Conservation (phyloP, 2,888 invertebrate genomes). For the Anthophora plumipes region DNA sequence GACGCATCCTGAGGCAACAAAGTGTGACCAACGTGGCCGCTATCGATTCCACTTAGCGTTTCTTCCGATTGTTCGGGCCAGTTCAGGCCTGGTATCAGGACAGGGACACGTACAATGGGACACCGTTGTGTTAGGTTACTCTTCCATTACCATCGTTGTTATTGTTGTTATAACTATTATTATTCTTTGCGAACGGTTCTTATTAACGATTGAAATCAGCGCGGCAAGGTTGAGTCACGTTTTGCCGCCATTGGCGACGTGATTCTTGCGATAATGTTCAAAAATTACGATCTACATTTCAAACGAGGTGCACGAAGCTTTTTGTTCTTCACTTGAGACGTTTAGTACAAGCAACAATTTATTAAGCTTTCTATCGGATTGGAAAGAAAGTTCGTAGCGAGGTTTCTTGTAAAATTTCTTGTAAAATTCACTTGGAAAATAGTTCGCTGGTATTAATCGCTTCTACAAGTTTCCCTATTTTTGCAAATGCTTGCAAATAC, state of each 20-base stretch:
- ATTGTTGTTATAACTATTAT: conserved; percentile 62
- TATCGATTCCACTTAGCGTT: conserved; percentile 65
- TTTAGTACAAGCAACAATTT: too few relatives aligned
- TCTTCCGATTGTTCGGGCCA: conserved; percentile 75
- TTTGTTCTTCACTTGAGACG: too few relatives aligned
- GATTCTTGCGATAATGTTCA: not conserved
- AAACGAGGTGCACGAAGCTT: too few relatives aligned
- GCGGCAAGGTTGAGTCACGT: conserved; percentile 56
- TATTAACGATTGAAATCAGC: conserved; percentile 71
- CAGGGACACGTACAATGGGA: conserved; percentile 59
- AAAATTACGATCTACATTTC: too few relatives aligned
- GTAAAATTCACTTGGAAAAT: too few relatives aligned
- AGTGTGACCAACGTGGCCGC: conserved; percentile 62
- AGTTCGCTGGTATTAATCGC: too few relatives aligned
- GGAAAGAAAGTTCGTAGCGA: too few relatives aligned
- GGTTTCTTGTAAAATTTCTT: too few relatives aligned
- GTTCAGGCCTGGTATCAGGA: conserved; percentile 74
- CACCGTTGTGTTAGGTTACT: conserved; percentile 62
- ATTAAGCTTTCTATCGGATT: too few relatives aligned
- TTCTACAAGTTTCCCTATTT: too few relatives aligned
- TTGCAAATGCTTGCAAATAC: too few relatives aligned
- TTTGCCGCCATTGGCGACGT: conserved; percentile 65
- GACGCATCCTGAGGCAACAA: conserved; percentile 61
- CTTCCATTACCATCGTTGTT: conserved; percentile 60
- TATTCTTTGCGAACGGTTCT: conserved; percentile 58